Evolutionary conservation across 2,113 vertebrate genomes (phyloP).

Genomic region (Hippocampus guttulatus): DNA sequence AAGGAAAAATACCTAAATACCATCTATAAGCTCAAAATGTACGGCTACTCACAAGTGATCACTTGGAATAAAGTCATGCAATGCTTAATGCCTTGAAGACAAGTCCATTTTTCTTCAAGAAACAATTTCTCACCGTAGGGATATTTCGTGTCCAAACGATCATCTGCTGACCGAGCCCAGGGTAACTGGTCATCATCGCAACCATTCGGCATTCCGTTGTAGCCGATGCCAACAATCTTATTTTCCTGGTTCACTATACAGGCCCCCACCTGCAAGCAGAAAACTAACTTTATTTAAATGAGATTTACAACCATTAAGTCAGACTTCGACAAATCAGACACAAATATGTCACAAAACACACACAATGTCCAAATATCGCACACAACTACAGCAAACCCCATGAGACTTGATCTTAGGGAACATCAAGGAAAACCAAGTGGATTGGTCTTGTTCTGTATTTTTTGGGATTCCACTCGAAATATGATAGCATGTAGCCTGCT

Average conservation of each 20-base stretch:
- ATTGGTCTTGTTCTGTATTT: too few species aligned
- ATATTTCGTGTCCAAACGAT: constrained; percentile 50
- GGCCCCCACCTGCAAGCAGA: constrained; percentile 80
- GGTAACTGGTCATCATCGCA: constrained; percentile 59
- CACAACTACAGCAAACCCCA: too few species aligned
- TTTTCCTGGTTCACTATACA: constrained; percentile 97
- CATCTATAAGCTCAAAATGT: constrained; percentile 15
- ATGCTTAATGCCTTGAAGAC: constrained; percentile 56
- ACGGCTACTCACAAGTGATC: constrained; percentile 67
- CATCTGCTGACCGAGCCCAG: constrained; percentile 44
- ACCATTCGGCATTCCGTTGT: constrained; percentile 92
- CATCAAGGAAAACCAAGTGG: too few species aligned
- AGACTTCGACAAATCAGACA: background rate
- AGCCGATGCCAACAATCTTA: constrained; percentile 96
- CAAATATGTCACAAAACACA: background rate
- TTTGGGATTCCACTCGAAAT: too few species aligned
- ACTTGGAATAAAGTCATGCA: constrained; percentile 48
- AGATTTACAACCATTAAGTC: background rate
- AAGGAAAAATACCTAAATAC: background rate
- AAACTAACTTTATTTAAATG: background rate
- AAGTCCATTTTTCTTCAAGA: background rate
- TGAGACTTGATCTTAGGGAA: too few species aligned
- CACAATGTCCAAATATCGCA: too few species aligned
- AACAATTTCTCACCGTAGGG: constrained; percentile 36
- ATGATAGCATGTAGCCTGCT: too few species aligned